phyloP scores from a whole-genome alignment of 2,888 invertebrate species.

The Belgica antarctica region DNA sequence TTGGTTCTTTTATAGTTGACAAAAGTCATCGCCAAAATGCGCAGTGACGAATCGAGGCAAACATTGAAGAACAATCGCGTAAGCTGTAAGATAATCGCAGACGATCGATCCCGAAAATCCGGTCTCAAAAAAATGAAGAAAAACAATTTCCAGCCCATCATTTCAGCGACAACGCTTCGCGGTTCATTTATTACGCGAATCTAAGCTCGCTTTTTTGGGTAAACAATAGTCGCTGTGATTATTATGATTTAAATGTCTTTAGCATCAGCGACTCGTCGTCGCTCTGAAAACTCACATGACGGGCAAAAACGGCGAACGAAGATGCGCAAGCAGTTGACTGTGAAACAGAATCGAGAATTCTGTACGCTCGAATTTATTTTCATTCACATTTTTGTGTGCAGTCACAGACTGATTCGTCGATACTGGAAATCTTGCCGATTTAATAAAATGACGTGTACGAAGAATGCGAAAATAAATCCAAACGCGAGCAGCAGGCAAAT shows the following conservation, averaged over 20 bases:
- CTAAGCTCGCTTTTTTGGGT: constrained; percentile 19
- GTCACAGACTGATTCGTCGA: no score
- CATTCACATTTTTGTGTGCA: no score
- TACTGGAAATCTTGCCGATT: no score
- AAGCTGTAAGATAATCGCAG: not conserved
- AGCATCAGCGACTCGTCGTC: not conserved
- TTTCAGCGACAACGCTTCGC: not conserved
- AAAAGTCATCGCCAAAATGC: not conserved
- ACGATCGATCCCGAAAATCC: no score
- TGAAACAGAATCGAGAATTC: not conserved
- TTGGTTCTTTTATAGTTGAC: constrained; percentile 34
- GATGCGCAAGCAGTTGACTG: constrained; percentile 9
- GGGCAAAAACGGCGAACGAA: not conserved
- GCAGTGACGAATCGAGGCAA: constrained; percentile 1
- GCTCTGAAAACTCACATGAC: not conserved
- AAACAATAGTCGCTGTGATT: not conserved
- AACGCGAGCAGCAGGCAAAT: no score
- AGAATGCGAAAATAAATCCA: no score
- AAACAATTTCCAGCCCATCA: not conserved
- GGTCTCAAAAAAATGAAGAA: no score
- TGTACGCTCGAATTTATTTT: no score
- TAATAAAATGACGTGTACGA: no score
- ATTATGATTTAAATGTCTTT: constrained; percentile 26
- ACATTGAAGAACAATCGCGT: constrained; percentile 1
- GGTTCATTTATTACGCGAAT: constrained; percentile 36